Conservation (phyloP, 2,113 vertebrate species). For the Sinocyclocheilus grahami region DNA sequence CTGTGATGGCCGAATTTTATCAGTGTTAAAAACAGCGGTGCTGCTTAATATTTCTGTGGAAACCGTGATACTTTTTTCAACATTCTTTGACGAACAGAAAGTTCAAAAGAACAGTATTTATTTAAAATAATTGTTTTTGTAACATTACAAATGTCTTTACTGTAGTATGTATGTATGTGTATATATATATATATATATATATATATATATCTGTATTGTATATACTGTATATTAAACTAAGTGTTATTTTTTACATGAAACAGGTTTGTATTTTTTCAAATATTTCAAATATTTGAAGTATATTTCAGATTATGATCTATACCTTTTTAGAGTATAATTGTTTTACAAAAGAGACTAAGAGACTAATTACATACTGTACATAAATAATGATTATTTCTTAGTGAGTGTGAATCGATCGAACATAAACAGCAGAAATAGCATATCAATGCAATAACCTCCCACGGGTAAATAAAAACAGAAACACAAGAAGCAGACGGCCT, state of each 20-base stretch:
- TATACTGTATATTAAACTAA: background rate
- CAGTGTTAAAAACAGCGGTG: no score
- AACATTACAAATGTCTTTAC: no score
- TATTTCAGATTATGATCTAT: background rate
- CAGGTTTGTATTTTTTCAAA: background rate
- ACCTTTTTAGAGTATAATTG: slow-evolving; percentile 15
- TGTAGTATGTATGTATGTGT: background rate
- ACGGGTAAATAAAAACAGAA: slow-evolving; percentile 38
- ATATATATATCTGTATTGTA: background rate
- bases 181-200: background rate
- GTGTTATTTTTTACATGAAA: background rate
- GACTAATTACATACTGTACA: slow-evolving; percentile 37
- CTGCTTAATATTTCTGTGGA: no score
- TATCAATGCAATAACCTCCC: slow-evolving; percentile 57
- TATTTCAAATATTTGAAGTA: background rate
- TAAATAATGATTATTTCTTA: slow-evolving; percentile 43
- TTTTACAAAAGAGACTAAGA: slow-evolving; percentile 31
- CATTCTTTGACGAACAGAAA: background rate
- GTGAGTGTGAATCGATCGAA: slow-evolving; percentile 43
- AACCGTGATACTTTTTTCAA: background rate
- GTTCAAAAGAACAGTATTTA: background rate
- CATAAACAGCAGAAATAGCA: slow-evolving; percentile 41
- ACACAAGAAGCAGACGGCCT: slow-evolving; percentile 25
- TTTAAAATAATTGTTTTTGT: no score
- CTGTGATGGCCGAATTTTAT: background rate